These are phyloP conservation scores for Camponotus vicinus DNA, from an alignment of 1,140 invertebrate genomes.

Conservation along the genomic window DNA sequence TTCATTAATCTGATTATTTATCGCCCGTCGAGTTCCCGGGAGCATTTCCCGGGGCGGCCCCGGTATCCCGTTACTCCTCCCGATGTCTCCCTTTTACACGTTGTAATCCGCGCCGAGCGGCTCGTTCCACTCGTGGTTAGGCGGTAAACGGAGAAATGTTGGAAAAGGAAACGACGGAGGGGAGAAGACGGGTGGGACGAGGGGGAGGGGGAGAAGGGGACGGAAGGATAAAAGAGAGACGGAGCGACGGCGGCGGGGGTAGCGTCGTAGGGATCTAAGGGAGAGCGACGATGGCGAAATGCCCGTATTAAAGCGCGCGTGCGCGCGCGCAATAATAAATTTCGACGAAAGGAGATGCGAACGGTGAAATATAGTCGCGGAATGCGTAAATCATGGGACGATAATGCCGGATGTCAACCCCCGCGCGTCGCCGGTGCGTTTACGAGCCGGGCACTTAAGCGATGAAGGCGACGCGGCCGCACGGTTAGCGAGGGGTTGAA, in stretches of 20 bases:
- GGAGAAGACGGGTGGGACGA: neutral
- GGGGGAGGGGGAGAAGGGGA: neutral
- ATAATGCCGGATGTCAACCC: constrained; percentile 83
- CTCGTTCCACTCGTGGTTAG: constrained; percentile 68
- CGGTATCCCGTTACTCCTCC: neutral
- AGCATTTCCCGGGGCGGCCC: constrained; percentile 47
- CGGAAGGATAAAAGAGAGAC: constrained; percentile 64
- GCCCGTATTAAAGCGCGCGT: constrained; percentile 33
- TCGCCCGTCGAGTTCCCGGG: constrained; percentile 78
- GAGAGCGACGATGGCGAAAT: constrained; percentile 14
- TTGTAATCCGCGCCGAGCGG: constrained; percentile 76
- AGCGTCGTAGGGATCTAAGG: neutral
- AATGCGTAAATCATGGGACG: constrained; percentile 82
- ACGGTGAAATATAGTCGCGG: constrained; percentile 81
- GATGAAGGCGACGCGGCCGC: constrained; percentile 52
- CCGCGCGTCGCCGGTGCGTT: constrained; percentile 74
- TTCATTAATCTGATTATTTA: constrained; percentile 86
- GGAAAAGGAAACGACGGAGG: constrained; percentile 69
- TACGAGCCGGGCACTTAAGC: constrained; percentile 73
- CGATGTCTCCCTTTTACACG: constrained; percentile 73
- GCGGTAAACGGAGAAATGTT: constrained; percentile 67
- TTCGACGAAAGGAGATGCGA: constrained; percentile 82
- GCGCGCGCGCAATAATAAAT: constrained; percentile 79
- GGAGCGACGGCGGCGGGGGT: neutral
- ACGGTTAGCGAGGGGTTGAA: constrained; percentile 16